Percentiles rank a stretch among this genome's conserved stretches.
Evolutionary conservation across 2,888 invertebrate genomes (phyloP).

Genomic region (Ametastegia equiseti): DNA sequence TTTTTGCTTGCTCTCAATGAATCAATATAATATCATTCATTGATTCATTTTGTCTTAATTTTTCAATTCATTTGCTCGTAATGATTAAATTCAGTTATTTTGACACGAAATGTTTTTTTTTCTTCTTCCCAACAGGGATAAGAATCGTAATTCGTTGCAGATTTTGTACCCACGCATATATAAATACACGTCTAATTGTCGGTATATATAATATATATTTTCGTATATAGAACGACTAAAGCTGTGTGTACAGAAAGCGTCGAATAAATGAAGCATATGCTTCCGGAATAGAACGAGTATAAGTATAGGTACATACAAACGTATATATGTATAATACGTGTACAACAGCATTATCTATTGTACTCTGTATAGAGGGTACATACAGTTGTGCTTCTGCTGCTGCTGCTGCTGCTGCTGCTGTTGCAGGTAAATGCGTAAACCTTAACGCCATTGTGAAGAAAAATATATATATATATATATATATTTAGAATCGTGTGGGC

Average conservation of each 20-base stretch:
- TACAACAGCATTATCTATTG: slow-evolving; percentile 3
- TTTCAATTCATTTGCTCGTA: too few relatives aligned
- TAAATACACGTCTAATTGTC: too few relatives aligned
- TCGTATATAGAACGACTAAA: background rate
- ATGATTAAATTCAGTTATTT: too few relatives aligned
- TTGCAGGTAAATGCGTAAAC: slow-evolving; percentile 4
- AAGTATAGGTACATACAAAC: background rate
- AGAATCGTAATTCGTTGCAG: background rate
- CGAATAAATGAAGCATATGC: slow-evolving; percentile 4
- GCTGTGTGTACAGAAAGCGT: background rate
- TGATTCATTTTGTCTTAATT: too few relatives aligned
- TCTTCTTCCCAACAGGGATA: too few relatives aligned
- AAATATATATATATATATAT: too few relatives aligned
- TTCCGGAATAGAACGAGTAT: background rate
- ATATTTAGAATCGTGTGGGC: slow-evolving; percentile 18
- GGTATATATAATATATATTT: too few relatives aligned
- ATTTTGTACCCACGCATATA: too few relatives aligned
- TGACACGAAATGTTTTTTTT: too few relatives aligned
- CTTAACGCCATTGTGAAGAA: background rate
- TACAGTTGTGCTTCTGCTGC: background rate
- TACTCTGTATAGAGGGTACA: background rate
- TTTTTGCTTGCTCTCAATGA: too few relatives aligned
- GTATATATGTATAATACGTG: too few relatives aligned
- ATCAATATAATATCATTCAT: too few relatives aligned
- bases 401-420: background rate